These are phyloP conservation scores for Dascillus cervinus DNA, from an alignment of 2,888 invertebrate species.

Conservation along the genomic window DNA sequence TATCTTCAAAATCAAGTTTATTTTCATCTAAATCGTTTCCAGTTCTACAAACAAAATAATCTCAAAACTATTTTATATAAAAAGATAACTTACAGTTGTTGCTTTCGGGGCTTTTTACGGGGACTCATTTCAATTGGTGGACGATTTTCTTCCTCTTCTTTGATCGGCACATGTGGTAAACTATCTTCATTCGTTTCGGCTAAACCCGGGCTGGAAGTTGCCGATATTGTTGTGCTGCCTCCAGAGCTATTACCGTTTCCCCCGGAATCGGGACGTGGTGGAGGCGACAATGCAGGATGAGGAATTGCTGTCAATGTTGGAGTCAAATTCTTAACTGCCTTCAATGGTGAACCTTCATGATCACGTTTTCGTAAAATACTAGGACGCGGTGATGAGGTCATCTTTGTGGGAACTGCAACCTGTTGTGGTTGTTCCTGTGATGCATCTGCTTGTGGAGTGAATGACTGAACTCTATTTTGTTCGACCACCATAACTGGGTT, in stretches of 20 bases:
- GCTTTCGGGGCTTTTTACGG: conserved; percentile 87
- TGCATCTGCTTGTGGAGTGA: conserved; percentile 13
- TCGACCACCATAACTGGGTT: conserved; percentile 43
- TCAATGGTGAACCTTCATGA: conserved; percentile 62
- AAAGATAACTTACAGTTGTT: conserved; percentile 61
- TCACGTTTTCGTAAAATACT: conserved; percentile 85
- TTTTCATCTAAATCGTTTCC: conserved; percentile 49
- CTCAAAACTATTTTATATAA: conserved; percentile 2
- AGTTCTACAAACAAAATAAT: conserved; percentile 36
- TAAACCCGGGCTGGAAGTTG: conserved; percentile 72
- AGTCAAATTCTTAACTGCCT: conserved; percentile 56
- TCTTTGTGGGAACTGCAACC: conserved; percentile 24
- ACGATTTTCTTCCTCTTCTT: conserved; percentile 43
- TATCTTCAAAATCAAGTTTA: conserved; percentile 49
- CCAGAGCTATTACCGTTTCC: conserved; percentile 42
- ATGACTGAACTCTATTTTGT: conserved; percentile 26
- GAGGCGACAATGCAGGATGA: conserved; percentile 36
- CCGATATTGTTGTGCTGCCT: conserved; percentile 83
- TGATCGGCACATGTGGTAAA: conserved; percentile 31
- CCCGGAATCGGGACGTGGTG: conserved; percentile 39
- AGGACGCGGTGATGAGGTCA: conserved; percentile 58
- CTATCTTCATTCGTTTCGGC: conserved; percentile 51
- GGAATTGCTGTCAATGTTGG: conserved; percentile 17
- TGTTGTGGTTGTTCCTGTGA: conserved; percentile 10
- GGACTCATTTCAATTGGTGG: conserved; percentile 62